Evolutionary conservation across 2,113 vertebrate species (phyloP).

Genomic region (Malaclemys terrapin): DNA sequence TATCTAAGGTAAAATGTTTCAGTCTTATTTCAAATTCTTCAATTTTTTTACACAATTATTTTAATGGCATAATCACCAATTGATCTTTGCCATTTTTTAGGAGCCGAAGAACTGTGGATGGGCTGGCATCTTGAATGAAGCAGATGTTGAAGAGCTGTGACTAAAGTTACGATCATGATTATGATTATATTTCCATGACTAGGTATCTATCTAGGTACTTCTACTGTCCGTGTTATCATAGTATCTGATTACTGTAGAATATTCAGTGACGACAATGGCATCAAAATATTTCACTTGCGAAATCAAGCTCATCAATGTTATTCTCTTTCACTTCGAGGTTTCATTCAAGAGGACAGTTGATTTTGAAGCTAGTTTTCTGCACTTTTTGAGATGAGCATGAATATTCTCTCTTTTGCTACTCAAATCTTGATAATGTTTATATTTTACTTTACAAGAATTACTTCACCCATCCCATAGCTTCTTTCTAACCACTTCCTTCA

Average conservation of each 20-base stretch:
- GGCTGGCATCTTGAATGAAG: background rate
- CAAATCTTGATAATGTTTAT: background rate
- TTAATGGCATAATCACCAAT: background rate
- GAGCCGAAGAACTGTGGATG: background rate
- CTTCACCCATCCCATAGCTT: background rate
- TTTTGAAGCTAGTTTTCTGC: fast-evolving
- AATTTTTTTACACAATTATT: background rate
- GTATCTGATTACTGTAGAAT: background rate
- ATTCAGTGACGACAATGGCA: background rate
- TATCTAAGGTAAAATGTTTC: no score
- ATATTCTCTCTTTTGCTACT: background rate
- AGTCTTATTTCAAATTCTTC: no score
- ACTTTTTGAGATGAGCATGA: background rate
- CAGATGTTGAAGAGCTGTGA: background rate
- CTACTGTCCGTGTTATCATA: background rate
- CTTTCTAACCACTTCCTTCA: background rate
- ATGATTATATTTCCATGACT: no score
- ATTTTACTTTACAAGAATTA: background rate
- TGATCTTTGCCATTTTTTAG: background rate
- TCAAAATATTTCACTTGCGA: background rate
- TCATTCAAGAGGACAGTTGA: background rate
- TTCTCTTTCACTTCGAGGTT: background rate
- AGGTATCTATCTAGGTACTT: no score
- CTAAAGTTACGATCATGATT: no score
- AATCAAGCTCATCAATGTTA: background rate